Evolutionary conservation across 1,140 invertebrate genomes (phyloP).

Genomic region (Ceratosolen fusciceps): DNA sequence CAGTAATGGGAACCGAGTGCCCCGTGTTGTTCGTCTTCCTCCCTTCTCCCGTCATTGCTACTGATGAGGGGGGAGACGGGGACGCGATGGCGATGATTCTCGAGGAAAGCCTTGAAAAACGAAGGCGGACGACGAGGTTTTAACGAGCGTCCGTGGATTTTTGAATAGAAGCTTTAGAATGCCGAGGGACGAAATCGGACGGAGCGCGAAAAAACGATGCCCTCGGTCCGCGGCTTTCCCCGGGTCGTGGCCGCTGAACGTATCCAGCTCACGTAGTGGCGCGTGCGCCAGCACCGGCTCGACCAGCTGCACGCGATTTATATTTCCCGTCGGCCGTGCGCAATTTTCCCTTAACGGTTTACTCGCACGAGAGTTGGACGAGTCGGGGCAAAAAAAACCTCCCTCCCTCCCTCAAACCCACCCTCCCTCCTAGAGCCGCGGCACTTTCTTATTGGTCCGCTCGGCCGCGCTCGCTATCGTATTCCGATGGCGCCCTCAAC

Average conservation of each 20-base stretch:
- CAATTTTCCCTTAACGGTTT: conserved; percentile 21
- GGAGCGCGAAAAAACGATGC: too few relatives aligned
- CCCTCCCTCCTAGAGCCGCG: background rate
- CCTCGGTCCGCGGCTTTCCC: background rate
- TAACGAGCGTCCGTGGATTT: too few relatives aligned
- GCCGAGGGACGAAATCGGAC: too few relatives aligned
- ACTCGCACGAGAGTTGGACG: conserved; percentile 14
- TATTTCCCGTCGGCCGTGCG: conserved; percentile 32
- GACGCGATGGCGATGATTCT: too few relatives aligned
- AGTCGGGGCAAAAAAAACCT: too few relatives aligned
- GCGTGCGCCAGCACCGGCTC: background rate
- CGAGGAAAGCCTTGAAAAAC: too few relatives aligned
- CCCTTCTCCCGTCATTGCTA: too few relatives aligned
- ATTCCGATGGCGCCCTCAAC: conserved; percentile 14
- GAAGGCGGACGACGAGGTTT: too few relatives aligned
- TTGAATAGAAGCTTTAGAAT: too few relatives aligned
- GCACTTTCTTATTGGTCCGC: background rate
- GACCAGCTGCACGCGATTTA: conserved; percentile 35
- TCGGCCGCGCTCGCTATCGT: conserved; percentile 6
- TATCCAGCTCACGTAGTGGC: conserved; percentile 34
- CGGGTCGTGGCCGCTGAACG: background rate
- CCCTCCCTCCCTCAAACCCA: background rate
- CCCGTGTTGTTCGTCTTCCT: too few relatives aligned
- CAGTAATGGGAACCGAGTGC: too few relatives aligned
- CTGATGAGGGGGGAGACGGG: too few relatives aligned